phyloP scores from a whole-genome alignment of 2,113 vertebrate genomes.

The Heterotilapia buettikoferi region DNA sequence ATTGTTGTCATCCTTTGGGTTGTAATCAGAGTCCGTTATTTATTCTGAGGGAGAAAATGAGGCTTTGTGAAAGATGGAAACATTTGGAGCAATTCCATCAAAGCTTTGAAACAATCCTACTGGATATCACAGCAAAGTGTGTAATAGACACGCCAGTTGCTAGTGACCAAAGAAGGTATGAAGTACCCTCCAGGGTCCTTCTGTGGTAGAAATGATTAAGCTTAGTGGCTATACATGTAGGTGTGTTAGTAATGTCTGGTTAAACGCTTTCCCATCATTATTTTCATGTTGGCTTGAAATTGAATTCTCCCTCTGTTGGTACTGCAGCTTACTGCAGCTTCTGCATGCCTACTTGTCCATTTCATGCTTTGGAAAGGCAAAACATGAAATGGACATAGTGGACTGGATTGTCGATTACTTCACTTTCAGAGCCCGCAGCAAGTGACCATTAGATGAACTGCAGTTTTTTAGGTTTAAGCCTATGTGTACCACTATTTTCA shows the following conservation, averaged over 20 bases:
- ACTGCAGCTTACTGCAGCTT: background rate
- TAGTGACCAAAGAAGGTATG: background rate
- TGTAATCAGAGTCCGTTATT: background rate
- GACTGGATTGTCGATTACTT: background rate
- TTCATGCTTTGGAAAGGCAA: background rate
- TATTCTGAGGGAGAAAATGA: background rate
- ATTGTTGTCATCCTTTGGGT: background rate
- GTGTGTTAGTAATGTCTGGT: background rate
- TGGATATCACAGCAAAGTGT: background rate
- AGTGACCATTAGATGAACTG: rapidly evolving
- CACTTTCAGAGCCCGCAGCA: background rate
- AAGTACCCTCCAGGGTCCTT: background rate
- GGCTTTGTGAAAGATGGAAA: background rate
- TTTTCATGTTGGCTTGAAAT: background rate
- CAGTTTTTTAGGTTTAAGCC: background rate
- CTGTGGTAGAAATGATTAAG: background rate
- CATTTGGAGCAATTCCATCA: background rate
- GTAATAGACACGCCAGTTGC: background rate
- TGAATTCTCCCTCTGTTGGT: background rate
- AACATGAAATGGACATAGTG: background rate
- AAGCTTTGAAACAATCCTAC: background rate
- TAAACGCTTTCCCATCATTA: background rate
- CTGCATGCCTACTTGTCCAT: background rate
- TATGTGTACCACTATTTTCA: background rate
- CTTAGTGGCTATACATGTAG: background rate